A percentile compares a stretch with the other conserved stretches of the same genome.
These are phyloP conservation scores for Bucco capensis DNA, from an alignment of 2,113 vertebrate genomes.

Conservation along the genomic window DNA sequence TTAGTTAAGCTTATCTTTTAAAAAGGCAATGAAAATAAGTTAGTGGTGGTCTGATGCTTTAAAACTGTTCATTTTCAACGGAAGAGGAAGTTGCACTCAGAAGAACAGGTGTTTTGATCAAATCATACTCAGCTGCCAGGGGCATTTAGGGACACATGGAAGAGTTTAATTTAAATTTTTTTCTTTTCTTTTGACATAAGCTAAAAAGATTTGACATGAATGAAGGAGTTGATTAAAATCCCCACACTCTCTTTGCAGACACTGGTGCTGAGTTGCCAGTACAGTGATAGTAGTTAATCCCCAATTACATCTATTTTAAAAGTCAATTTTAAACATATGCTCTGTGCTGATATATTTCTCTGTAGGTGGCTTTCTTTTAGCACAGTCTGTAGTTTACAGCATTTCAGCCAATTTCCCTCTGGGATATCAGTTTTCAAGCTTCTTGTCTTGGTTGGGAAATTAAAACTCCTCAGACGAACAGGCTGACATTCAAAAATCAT, in stretches of 20 bases:
- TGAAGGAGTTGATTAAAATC: constrained; percentile 31
- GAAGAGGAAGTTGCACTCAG: background rate
- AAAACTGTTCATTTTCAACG: background rate
- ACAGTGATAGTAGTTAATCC: constrained; percentile 25
- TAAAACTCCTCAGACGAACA: constrained; percentile 1
- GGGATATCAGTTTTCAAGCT: constrained; percentile 45
- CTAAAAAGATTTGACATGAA: constrained; percentile 34
- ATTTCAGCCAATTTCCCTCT: constrained; percentile 45
- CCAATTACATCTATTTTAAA: constrained; percentile 51
- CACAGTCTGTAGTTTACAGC: constrained; percentile 3
- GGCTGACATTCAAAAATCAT: constrained; percentile 14
- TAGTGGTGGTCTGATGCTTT: background rate
- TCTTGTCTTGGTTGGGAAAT: constrained; percentile 34
- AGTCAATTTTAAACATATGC: constrained; percentile 54
- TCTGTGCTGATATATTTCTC: constrained; percentile 42
- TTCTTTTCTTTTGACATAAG: background rate
- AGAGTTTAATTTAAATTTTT: background rate
- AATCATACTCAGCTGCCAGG: constrained; percentile 1
- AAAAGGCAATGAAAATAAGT: constrained; percentile 3
- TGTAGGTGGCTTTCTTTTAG: constrained; percentile 15
- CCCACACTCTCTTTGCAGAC: background rate
- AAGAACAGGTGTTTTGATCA: constrained; percentile 22
- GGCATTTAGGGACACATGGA: constrained; percentile 8
- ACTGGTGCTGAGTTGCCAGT: background rate
- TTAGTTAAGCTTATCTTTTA: background rate